Evolutionary conservation across 2,797 vertebrate genomes (phyloP), one percentile per base, ranked within the genome.

Genomic region (Ctenopoma multispine): DNA sequence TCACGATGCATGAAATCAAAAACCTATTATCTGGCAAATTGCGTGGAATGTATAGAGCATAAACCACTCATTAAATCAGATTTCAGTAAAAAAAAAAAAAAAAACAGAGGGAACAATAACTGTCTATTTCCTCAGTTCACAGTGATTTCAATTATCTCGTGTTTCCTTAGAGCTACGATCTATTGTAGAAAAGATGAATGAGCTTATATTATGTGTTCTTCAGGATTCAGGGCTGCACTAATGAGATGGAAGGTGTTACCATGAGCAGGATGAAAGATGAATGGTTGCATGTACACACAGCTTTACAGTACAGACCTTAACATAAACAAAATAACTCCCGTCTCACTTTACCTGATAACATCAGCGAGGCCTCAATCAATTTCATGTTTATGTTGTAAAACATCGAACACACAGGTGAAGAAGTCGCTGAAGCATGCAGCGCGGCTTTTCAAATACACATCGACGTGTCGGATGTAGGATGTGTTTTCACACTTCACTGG

Each of bases 101-200:
- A 43, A 43, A 43, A 50, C 23, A 24, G 10, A 50, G 12, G 11
- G 24, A 47, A 24, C 51, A 38, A 38, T 24, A 51, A 8, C 18
- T 53, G 9, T 63, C 41, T 59, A 27, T 69, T 63, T 55, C 15
- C 13, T 79, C 29, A 2, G 20, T 69, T 77, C 50, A 46, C 20
- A 40, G 34, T 57, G 58, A 70, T 64, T 81, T 73, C 64, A 79
- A 54, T 69, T 80, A 50, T 47, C 41, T 43, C 58, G 23, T 57
- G 79, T 72, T 57, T 64, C 46, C 61, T 62, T 56, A 46, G 64
- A 69, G 66, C 47, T 64, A 47, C 72, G 60, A 66, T 72, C 64
- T 65, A 67, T 83, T 73, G 61, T 56, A 23, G n/a, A 73, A 72
- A 62, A 57, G 68, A 87, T 71, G 65, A 85, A 76, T 63, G 34